phyloP scores from a whole-genome alignment of 92 coral and sea anemone species.

The Umimayanthus chanpuru region DNA sequence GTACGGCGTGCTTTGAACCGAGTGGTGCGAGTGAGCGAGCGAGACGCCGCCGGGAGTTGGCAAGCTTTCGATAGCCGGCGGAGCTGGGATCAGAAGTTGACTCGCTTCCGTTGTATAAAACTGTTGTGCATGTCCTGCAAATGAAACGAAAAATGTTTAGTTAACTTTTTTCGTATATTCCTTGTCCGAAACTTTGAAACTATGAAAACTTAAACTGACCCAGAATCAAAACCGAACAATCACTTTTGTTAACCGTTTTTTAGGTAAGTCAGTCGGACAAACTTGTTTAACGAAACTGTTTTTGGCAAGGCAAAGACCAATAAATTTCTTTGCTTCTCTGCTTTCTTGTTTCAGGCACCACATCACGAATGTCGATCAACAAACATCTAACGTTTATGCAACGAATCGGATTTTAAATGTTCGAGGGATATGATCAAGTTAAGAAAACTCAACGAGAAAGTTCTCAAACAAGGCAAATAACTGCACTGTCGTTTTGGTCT shows the following conservation, averaged over 20 bases:
- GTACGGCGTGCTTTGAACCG: constrained; percentile 57
- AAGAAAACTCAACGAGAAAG: neutral
- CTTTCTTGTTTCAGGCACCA: neutral
- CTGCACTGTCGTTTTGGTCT: neutral
- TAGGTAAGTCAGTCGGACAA: too few relatives aligned
- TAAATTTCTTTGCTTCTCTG: neutral
- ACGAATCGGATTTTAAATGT: neutral
- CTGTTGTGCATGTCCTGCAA: constrained; percentile 67
- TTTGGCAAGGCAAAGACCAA: neutral
- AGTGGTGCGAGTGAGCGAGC: constrained; percentile 69
- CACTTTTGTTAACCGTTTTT: neutral
- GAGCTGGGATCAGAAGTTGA: constrained; percentile 71
- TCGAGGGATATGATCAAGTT: neutral
- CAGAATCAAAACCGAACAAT: neutral
- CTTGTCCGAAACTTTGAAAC: neutral
- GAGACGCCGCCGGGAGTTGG: constrained; percentile 59
- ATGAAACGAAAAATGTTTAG: constrained; percentile 3
- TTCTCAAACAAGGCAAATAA: neutral
- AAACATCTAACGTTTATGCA: neutral
- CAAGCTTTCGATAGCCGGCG: constrained; percentile 71
- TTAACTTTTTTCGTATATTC: neutral
- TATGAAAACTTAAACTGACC: neutral
- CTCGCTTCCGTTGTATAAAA: constrained; percentile 74
- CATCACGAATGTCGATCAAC: neutral
- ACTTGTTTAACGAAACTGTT: neutral